Percentiles rank a stretch among this genome's conserved stretches.
Evolutionary conservation across 2,888 invertebrate genomes (phyloP).

Genomic region (Pammene fasciana): DNA sequence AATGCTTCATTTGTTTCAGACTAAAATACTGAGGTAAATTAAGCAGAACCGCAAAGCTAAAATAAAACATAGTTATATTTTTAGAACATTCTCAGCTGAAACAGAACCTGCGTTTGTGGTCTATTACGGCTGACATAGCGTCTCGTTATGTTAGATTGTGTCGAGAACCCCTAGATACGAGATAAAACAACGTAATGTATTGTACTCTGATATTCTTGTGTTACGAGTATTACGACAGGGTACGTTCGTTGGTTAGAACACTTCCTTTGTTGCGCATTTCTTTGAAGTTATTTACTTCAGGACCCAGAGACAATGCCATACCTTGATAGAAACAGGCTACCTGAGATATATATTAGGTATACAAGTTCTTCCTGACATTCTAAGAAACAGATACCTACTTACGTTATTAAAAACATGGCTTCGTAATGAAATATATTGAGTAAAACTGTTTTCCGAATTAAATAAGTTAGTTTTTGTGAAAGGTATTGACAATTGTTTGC

Average conservation of each 20-base stretch:
- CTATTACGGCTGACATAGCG: conserved; percentile 29
- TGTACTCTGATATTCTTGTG: conserved; percentile 39
- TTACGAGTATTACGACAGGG: conserved; percentile 29
- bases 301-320: conserved; percentile 24
- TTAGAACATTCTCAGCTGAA: conserved; percentile 1
- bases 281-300: conserved; percentile 37
- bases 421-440: no score
- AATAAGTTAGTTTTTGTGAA: no score
- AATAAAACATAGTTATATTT: not conserved
- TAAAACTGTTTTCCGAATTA: no score
- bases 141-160: conserved; percentile 38
- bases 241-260: conserved; percentile 35
- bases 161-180: conserved; percentile 31
- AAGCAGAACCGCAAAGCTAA: not conserved
- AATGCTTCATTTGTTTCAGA: not conserved
- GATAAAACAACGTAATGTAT: conserved; percentile 40
- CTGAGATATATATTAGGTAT: not conserved
- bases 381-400: no score
- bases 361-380: no score
- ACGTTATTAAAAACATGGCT: no score
- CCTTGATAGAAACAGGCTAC: not conserved
- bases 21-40: not conserved
- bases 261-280: conserved; percentile 39
- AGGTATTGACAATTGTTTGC: no score
- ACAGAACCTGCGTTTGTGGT: conserved; percentile 20